Percentiles rank a stretch among this genome's conserved stretches.
These are phyloP conservation scores for Actias luna DNA, from an alignment of 2,888 invertebrate genomes.

Conservation along the genomic window DNA sequence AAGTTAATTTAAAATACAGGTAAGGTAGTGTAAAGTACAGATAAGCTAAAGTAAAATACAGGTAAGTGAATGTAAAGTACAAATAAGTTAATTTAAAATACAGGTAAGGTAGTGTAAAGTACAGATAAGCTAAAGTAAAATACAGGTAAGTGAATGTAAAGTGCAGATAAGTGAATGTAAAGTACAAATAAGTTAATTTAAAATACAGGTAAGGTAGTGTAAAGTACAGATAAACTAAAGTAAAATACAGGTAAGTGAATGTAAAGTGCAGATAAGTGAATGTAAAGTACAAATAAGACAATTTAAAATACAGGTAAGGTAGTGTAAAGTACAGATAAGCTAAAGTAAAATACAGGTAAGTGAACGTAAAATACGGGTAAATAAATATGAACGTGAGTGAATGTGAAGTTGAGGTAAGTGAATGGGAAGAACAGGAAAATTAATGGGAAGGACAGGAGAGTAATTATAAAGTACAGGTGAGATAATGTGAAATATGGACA, in stretches of 20 bases:
- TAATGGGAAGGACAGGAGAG: neutral
- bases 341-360: neutral
- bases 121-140: no score
- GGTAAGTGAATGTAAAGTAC: no score
- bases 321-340: neutral
- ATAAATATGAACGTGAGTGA: neutral
- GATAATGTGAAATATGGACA: no score
- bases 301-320: neutral
- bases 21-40: no score
- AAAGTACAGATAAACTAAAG: neutral
- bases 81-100: neutral
- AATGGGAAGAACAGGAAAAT: neutral
- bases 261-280: neutral
- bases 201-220: neutral
- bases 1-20: no score
- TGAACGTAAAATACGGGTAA: neutral
- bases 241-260: neutral
- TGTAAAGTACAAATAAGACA: neutral
- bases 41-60: no score
- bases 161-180: neutral
- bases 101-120: neutral
- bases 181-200: neutral
- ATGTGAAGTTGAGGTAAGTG: neutral
- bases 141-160: neutral
- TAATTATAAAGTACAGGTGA: neutral